Base-by-base conservation (phyloP, 2,888 invertebrate genomes). In the Pilophorus perplexus region DNA sequence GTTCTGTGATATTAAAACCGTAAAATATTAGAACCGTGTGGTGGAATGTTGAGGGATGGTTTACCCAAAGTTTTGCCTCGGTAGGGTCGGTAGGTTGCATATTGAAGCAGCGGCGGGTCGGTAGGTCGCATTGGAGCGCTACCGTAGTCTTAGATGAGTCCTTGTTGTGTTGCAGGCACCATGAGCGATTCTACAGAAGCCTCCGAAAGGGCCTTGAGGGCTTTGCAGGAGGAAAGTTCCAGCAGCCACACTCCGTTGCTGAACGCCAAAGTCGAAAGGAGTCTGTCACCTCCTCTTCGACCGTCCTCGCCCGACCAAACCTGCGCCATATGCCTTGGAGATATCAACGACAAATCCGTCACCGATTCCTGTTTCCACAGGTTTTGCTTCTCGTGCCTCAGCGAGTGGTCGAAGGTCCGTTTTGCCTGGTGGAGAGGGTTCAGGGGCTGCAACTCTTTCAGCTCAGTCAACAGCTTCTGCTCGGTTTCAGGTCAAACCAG, bases 331-430 rank as follows among this genome's bases (percentile, higher is more conserved):
- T 96, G 96, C 74, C 82, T 96, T 67, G 91, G 91, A 20, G 85
- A 86, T 71, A 85, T 92, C 74, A 84, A 85, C 66, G 92, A 95
- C 76, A 93, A 90, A 75, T 93, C 92, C 25, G 93, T 91, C 76
- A 92, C 94, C 0, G 90, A 96, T 76, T 89, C 89, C 55, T 97
- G 96, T 76, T 84, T 90, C 76, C 96, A 97, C 78, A 88, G 90
- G 76, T 97, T 96, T 77, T 97, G 96, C 77, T 96, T 94, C 76
- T 87, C 86, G 71, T 97, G 96, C 75, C 81, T 97, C 27, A 78
- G 92, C 68, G 90, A 93, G 75, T 97, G 96, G 96, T 93, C 94
- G 65, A 93, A 91, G 69, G 88, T 87, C 76, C 73, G 74, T 73
- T 18, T 40, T n/a, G n/a, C n/a, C n/a, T n/a, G n/a, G n/a, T n/a